These are phyloP conservation scores for Microplitis mediator DNA, from an alignment of 1,140 invertebrate species.

Conservation along the genomic window DNA sequence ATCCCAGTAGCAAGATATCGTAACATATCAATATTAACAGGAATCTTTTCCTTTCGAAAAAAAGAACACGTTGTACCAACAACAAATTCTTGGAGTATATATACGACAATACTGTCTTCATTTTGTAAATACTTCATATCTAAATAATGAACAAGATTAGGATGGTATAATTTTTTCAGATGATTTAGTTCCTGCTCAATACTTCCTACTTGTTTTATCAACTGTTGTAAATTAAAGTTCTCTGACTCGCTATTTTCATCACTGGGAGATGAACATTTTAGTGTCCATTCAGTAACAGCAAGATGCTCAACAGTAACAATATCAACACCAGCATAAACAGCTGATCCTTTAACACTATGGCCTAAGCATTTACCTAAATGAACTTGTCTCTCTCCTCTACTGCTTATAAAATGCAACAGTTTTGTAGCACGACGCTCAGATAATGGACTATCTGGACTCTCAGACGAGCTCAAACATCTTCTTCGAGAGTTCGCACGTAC, in stretches of 20 bases:
- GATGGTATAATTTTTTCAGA: conserved; percentile 72
- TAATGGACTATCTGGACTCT: conserved; percentile 54
- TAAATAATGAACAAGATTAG: conserved; percentile 75
- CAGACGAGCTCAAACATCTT: conserved; percentile 50
- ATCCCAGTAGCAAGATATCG: conserved; percentile 70
- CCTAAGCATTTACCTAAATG: conserved; percentile 67
- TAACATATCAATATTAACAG: conserved; percentile 67
- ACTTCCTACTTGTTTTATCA: conserved; percentile 65
- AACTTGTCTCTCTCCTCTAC: conserved; percentile 62
- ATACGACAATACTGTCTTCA: conserved; percentile 65
- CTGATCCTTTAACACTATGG: conserved; percentile 70
- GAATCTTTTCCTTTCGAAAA: conserved; percentile 64
- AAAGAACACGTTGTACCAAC: conserved; percentile 62
- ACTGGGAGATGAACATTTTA: conserved; percentile 54
- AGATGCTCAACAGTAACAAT: conserved; percentile 70
- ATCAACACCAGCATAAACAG: conserved; percentile 75
- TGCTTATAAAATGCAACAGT: conserved; percentile 63
- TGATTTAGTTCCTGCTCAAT: conserved; percentile 77
- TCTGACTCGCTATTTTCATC: conserved; percentile 12
- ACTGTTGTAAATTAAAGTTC: conserved; percentile 54
- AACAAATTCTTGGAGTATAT: conserved; percentile 73
- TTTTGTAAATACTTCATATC: conserved; percentile 70
- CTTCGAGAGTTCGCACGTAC: conserved; percentile 44
- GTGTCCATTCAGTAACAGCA: conserved; percentile 74
- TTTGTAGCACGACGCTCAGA: conserved; percentile 65